These are phyloP conservation scores for Ciconia stormi DNA, from an alignment of 2,113 vertebrate genomes.

Conservation along the genomic window DNA sequence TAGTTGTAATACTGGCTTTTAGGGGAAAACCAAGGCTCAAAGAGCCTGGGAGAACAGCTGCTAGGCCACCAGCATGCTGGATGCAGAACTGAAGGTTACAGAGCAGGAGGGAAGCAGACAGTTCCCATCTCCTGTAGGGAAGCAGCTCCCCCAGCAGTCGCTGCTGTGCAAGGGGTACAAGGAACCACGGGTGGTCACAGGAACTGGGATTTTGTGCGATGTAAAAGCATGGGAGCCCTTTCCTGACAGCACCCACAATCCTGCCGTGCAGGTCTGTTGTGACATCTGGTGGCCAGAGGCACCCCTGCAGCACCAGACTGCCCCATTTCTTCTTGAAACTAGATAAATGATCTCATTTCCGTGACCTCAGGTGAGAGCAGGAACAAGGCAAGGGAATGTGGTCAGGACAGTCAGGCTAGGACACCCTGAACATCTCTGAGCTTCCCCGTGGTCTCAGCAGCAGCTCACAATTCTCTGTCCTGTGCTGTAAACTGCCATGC, in stretches of 20 bases:
- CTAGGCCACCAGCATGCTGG: not conserved
- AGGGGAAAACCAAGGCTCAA: not conserved
- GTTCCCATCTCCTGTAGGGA: not conserved
- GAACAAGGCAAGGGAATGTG: not conserved
- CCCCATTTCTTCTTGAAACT: not conserved
- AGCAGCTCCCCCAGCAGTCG: not conserved
- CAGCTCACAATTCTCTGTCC: not conserved
- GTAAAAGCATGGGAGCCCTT: not conserved
- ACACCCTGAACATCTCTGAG: not conserved
- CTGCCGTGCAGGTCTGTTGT: not conserved
- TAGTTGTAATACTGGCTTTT: not conserved
- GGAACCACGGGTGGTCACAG: not conserved
- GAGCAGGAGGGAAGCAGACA: not conserved
- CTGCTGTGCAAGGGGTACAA: not conserved
- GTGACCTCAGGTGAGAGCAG: not conserved
- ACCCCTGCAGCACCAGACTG: not conserved
- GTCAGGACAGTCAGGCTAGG: not conserved
- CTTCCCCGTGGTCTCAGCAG: not conserved
- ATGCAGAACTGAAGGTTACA: not conserved
- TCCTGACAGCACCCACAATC: not conserved
- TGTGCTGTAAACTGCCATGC: not conserved
- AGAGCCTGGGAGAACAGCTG: not conserved
- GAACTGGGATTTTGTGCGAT: not conserved
- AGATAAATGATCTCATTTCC: not conserved
- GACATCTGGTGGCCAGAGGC: conserved; percentile 47